Evolutionary conservation across 2,888 invertebrate species (phyloP).

Genomic region (Allolobophora icterica): DNA sequence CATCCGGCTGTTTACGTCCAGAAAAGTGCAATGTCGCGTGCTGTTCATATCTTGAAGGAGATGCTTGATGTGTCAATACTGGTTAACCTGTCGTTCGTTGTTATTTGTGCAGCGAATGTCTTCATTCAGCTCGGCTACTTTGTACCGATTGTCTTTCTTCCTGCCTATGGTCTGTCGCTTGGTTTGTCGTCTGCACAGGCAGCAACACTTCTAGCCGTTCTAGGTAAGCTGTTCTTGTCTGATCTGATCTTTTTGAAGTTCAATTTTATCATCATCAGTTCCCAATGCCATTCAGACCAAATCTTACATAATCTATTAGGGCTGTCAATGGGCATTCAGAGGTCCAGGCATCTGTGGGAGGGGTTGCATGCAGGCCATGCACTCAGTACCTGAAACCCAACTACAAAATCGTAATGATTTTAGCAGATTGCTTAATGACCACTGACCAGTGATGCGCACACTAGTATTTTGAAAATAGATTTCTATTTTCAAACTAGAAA

Average conservation of each 20-base stretch:
- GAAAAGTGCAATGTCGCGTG: not conserved
- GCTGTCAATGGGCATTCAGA: no score
- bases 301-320: not conserved
- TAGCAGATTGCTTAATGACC: no score
- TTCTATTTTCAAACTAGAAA: no score
- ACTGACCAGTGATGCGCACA: no score
- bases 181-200: slow-evolving; percentile 65
- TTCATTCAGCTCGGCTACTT: slow-evolving; percentile 90
- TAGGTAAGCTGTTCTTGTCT: slow-evolving; percentile 72
- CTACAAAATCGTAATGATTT: no score
- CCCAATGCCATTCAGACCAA: not conserved
- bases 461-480: no score
- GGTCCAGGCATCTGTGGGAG: no score
- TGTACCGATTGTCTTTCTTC: slow-evolving; percentile 87
- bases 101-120: slow-evolving; percentile 86
- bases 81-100: slow-evolving; percentile 83
- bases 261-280: not conserved
- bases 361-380: no score
- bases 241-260: no score
- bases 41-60: slow-evolving; percentile 17
- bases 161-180: slow-evolving; percentile 71
- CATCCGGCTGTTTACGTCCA: not conserved
- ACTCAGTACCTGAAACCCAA: no score
- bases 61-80: slow-evolving; percentile 64
- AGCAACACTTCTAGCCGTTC: slow-evolving; percentile 79